Conservation (phyloP, 2,888 invertebrate species). For the Polyommatus icarus region DNA sequence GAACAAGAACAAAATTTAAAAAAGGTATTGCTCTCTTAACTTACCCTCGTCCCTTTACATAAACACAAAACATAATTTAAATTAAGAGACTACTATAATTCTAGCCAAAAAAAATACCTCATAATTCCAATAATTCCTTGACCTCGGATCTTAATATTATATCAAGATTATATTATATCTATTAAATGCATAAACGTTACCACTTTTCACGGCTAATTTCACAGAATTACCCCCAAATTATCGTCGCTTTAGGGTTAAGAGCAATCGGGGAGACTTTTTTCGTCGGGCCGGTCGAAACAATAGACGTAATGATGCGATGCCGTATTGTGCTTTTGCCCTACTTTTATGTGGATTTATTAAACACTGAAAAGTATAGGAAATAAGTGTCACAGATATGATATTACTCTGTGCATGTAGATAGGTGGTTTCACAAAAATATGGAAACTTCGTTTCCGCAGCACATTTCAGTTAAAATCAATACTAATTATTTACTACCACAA, state of each 20-base stretch:
- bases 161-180: not conserved
- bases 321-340: slow-evolving; percentile 3
- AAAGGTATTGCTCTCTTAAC: too few relatives aligned
- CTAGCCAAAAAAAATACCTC: not conserved
- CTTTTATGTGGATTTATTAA: slow-evolving; percentile 11
- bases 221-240: slow-evolving; percentile 30
- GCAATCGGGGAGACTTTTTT: not conserved
- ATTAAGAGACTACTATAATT: not conserved
- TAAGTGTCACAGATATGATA: not conserved
- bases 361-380: not conserved
- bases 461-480: too few relatives aligned
- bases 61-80: not conserved
- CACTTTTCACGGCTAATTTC: slow-evolving; percentile 28
- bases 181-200: not conserved
- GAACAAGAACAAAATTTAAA: too few relatives aligned
- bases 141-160: not conserved
- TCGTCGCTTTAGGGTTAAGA: slow-evolving; percentile 17
- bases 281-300: slow-evolving; percentile 1
- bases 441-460: too few relatives aligned
- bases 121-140: not conserved
- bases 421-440: too few relatives aligned
- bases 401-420: too few relatives aligned
- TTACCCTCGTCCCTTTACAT: too few relatives aligned
- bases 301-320: not conserved
- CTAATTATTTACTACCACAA: too few relatives aligned